Base-by-base conservation (phyloP, 2,888 invertebrate genomes). In the Lacanobia wlatinum region DNA sequence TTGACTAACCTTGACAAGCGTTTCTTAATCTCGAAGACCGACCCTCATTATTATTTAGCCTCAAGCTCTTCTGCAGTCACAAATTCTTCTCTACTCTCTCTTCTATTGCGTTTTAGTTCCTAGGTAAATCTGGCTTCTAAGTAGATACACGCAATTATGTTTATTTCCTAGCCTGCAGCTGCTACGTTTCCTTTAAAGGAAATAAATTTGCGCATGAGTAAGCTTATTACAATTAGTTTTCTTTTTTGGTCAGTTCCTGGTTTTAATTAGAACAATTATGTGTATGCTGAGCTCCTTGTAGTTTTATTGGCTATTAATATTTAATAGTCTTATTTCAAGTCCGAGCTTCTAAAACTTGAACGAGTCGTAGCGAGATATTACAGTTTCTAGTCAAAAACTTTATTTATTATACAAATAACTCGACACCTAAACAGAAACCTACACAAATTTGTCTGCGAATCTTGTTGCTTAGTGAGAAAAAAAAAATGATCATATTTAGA, bases 251-350 rank as follows among this genome's bases (percentile, higher is more conserved):
- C 14, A 58, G 21, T 59, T 72, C 12, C 43, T 23, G 16, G n/a
- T 16, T 16, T n/a, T n/a, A n/a, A 46, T 70, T 34, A 1, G 10
- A 43, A 43, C 0, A 3, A 46, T 34, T 14, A 7, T 3, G 9
- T 34, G 18, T 34, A 38, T n/a, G 23, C 6, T 23, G 14, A 14
- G 3, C 18, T 50, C 14, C 3, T 48, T 7, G 21, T 58, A 40
- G 43, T 46, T 46, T 46, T 34, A 16, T 12, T 28, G 14, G 43
- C 1, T 43, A 40, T 40, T 10, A 9, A 0, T 40, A 2, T 9
- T 10, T 40, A 40, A 0, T 0, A 9, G 16, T 10, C 1, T n/a
- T 4, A 0, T 0, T 66, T 9, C 7, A 46, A 1, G 14, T 16
- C n/a, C 4, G 10, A 16, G 0, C 1, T 23, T 55, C 12, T 6